These are phyloP conservation scores for Dasyornis broadbenti DNA, from an alignment of 2,113 vertebrate species.

Conservation along the genomic window DNA sequence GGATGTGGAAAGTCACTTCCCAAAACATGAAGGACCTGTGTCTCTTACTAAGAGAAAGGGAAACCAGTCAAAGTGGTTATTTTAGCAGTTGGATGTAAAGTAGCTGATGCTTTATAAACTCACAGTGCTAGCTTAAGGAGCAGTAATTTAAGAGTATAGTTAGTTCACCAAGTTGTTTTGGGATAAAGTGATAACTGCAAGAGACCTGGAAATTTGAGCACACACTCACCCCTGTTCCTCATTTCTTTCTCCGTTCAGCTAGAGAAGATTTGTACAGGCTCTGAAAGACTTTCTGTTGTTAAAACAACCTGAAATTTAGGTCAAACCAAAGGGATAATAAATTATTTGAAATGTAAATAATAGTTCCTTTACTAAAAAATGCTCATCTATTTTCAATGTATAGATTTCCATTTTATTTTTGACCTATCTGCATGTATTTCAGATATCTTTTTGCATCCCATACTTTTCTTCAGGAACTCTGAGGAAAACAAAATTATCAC, in stretches of 20 bases:
- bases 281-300: neutral
- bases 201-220: neutral
- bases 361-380: neutral
- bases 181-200: neutral
- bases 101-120: neutral
- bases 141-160: neutral
- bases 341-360: neutral
- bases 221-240: neutral
- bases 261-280: neutral
- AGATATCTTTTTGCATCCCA: neutral
- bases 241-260: neutral
- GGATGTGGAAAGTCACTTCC: neutral
- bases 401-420: neutral
- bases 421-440: neutral
- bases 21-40: neutral
- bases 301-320: neutral
- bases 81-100: neutral
- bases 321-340: neutral
- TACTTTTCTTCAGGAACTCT: neutral
- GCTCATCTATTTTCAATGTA: neutral
- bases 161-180: neutral
- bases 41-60: neutral
- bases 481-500: neutral
- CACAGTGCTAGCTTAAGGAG: neutral
- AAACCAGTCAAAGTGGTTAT: neutral